Base-by-base conservation (phyloP, 2,113 vertebrate genomes). In the Microcebus tavaratra region DNA sequence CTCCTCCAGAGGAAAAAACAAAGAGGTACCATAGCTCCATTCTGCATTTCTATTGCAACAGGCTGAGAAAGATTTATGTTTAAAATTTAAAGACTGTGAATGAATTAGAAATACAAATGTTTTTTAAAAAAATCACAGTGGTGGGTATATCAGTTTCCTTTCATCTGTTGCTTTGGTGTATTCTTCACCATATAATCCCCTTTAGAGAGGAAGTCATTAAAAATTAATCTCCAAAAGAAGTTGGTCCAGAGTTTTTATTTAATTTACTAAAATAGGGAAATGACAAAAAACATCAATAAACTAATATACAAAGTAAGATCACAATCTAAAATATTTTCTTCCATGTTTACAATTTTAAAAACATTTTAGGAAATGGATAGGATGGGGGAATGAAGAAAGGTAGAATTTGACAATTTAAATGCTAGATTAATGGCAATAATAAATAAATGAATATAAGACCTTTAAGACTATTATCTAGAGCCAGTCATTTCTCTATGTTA, bases 241-340 rank as follows among this genome's bases (percentile, higher is more conserved):
- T 18, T 76, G 50, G 8, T 73, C 3, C 25, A 68, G 11, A 0
- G 4, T 55, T 88, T 55, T 88, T 94, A 61, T 2, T 91, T 92
- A 3, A 76, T 61, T 91, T 76, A 83, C 27, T 84, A 65, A 96
- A 82, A 88, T 91, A 45, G 93, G 14, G 7, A 67, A 94, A 91
- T 34, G 53, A 5, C 29, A 89, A 76, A 1, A 76, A 68, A 45
- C 25, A 72, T 82, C 57, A 92, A 84, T 21, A 89, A 93, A 76
- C 6, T 21, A 34, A 17, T 73, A 25, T 13, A 36, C 7, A 85
- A 95, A 95, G 57, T 3, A 67, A 6, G 25, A 82, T 8, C 10
- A 92, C 42, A 3, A 95, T 65, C 6, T 50, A 65, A 67, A 91
- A 29, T 36, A 85, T 84, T 86, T 85, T 70, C 36, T 57, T 70